phyloP scores from a whole-genome alignment of 2,797 vertebrate species.

The Channa striata region DNA sequence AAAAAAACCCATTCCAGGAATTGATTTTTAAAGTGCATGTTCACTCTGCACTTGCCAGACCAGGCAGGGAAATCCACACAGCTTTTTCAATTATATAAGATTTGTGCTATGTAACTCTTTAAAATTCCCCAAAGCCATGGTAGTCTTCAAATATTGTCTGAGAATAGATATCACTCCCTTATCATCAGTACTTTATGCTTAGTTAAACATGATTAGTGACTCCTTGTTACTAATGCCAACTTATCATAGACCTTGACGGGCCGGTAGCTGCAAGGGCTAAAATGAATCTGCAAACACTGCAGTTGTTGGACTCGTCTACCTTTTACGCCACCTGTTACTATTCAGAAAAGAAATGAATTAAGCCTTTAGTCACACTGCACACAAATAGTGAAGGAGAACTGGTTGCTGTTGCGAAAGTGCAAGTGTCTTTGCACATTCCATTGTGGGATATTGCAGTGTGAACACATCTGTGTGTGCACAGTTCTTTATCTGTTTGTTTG shows the following conservation, averaged over 20 bases:
- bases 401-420: conserved; percentile 20
- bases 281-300: conserved; percentile 10
- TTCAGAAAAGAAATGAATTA: conserved; percentile 27
- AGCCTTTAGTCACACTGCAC: conserved; percentile 32
- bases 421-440: conserved; percentile 35
- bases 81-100: neutral
- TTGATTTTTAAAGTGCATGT: too few relatives aligned
- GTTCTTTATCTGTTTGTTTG: conserved; percentile 72
- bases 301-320: conserved; percentile 30
- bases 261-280: neutral
- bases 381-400: conserved; percentile 5
- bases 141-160: neutral
- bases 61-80: too few relatives aligned
- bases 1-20: too few relatives aligned
- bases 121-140: neutral
- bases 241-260: conserved; percentile 23
- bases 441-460: conserved; percentile 34
- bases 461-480: conserved; percentile 57
- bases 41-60: too few relatives aligned
- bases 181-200: conserved; percentile 5
- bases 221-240: conserved; percentile 4
- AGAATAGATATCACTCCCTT: neutral
- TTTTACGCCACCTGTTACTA: conserved; percentile 31
- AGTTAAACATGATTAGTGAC: conserved; percentile 9
- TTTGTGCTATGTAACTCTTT: neutral